These are phyloP conservation scores for Rhinatrema bivittatum DNA, from an alignment of 2,797 vertebrate genomes.

Conservation along the genomic window DNA sequence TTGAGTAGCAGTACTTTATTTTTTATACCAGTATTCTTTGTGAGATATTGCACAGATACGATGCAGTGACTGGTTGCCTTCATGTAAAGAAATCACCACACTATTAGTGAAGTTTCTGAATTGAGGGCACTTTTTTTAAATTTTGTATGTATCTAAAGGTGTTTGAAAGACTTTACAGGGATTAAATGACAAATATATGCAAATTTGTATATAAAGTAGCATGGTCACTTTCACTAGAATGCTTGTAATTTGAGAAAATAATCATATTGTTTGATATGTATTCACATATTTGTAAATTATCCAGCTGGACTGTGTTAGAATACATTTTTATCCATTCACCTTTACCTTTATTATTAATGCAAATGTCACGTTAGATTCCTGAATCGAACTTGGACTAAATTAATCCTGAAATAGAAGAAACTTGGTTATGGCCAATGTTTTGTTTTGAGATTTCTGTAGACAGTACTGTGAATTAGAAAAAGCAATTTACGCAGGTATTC, in stretches of 20 bases:
- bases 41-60: slow-evolving; percentile 40
- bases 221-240: slow-evolving; percentile 52
- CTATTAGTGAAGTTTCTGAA: slow-evolving; percentile 30
- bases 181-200: slow-evolving; percentile 55
- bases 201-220: slow-evolving; percentile 55
- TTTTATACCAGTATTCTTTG: slow-evolving; percentile 41
- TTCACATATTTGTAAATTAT: slow-evolving; percentile 33
- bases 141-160: slow-evolving; percentile 37
- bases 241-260: slow-evolving; percentile 44
- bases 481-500: slow-evolving; percentile 24
- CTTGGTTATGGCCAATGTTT: slow-evolving; percentile 22
- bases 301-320: slow-evolving; percentile 58
- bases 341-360: slow-evolving; percentile 35
- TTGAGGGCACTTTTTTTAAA: slow-evolving; percentile 14
- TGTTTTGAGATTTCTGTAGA: slow-evolving; percentile 36
- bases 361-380: slow-evolving; percentile 30
- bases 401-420: slow-evolving; percentile 28
- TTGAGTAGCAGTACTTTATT: slow-evolving; percentile 40
- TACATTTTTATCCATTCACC: slow-evolving; percentile 44
- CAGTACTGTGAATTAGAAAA: slow-evolving; percentile 38
- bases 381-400: slow-evolving; percentile 17
- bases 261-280: slow-evolving; percentile 37
- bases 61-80: slow-evolving; percentile 37
- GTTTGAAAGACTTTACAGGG: slow-evolving; percentile 39
- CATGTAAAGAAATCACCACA: too few relatives aligned